Evolutionary conservation across 1,140 invertebrate species (phyloP).

Genomic region (Adoxophyes honmai): DNA sequence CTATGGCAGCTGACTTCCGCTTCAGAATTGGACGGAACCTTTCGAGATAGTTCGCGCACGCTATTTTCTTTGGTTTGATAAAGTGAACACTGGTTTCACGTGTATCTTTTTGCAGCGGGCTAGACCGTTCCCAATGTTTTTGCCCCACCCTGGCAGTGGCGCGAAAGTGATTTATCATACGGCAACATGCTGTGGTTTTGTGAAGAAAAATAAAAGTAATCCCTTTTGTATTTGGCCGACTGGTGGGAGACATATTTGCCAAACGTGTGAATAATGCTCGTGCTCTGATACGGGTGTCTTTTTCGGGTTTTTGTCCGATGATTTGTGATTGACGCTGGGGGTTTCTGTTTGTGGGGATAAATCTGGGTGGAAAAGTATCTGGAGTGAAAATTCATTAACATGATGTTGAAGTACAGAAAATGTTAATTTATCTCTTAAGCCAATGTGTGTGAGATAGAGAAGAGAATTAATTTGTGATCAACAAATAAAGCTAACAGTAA

Average conservation of each 20-base stretch:
- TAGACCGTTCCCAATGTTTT: slow-evolving; percentile 57
- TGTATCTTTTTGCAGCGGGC: slow-evolving; percentile 49
- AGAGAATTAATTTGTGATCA: too few relatives aligned
- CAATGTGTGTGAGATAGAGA: too few relatives aligned
- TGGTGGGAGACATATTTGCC: slow-evolving; percentile 54
- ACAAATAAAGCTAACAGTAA: too few relatives aligned
- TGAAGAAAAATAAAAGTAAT: slow-evolving; percentile 71
- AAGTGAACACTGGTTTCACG: slow-evolving; percentile 41
- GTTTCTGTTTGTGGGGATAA: background rate
- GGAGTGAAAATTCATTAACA: too few relatives aligned
- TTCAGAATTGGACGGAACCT: too few relatives aligned
- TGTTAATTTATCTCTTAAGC: too few relatives aligned
- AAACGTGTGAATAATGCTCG: slow-evolving; percentile 62
- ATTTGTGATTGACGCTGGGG: background rate
- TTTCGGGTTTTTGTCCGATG: background rate
- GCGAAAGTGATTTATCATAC: slow-evolving; percentile 71
- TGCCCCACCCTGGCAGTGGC: slow-evolving; percentile 43
- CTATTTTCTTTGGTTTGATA: slow-evolving; percentile 33
- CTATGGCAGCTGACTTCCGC: too few relatives aligned
- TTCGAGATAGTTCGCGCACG: background rate
- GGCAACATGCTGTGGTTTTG: slow-evolving; percentile 64
- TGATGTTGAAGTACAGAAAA: too few relatives aligned
- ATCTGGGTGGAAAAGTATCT: too few relatives aligned
- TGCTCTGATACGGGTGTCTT: slow-evolving; percentile 23
- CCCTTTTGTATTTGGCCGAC: slow-evolving; percentile 66